Percentiles rank a stretch among this genome's conserved stretches.
Conservation (phyloP, 2,113 vertebrate genomes). For the Halcyon senegalensis region DNA sequence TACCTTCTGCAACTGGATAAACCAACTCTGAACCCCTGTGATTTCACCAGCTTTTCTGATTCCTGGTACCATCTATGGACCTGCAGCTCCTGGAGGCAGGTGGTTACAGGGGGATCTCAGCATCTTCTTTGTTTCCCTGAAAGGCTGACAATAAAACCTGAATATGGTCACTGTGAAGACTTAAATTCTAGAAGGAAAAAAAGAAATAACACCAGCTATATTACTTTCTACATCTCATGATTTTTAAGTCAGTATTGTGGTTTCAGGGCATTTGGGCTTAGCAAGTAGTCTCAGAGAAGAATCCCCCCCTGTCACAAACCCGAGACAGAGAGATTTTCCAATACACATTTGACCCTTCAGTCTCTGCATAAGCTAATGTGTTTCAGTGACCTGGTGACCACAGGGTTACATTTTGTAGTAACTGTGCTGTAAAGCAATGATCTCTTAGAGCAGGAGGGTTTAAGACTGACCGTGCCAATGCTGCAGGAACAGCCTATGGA, state of each 20-base stretch:
- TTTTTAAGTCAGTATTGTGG: neutral
- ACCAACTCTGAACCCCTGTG: neutral
- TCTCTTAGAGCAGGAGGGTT: neutral
- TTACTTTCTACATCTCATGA: neutral
- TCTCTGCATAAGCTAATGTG: neutral
- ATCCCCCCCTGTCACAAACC: rapidly evolving
- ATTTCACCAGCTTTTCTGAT: neutral
- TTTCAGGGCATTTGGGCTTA: neutral
- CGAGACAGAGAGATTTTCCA: neutral
- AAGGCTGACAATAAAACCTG: neutral
- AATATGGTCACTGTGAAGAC: neutral
- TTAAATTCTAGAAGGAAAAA: neutral
- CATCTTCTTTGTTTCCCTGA: neutral
- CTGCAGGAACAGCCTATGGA: neutral
- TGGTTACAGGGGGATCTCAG: neutral
- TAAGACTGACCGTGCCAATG: rapidly evolving
- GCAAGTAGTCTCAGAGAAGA: neutral
- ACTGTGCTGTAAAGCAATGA: neutral
- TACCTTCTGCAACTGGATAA: neutral
- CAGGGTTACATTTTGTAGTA: neutral
- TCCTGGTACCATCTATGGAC: neutral
- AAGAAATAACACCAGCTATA: neutral
- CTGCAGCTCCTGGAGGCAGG: neutral
- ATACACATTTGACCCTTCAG: neutral
- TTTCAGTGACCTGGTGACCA: neutral